These are phyloP conservation scores for Sialis fuliginosa DNA, from an alignment of 2,888 invertebrate species.

Conservation along the genomic window DNA sequence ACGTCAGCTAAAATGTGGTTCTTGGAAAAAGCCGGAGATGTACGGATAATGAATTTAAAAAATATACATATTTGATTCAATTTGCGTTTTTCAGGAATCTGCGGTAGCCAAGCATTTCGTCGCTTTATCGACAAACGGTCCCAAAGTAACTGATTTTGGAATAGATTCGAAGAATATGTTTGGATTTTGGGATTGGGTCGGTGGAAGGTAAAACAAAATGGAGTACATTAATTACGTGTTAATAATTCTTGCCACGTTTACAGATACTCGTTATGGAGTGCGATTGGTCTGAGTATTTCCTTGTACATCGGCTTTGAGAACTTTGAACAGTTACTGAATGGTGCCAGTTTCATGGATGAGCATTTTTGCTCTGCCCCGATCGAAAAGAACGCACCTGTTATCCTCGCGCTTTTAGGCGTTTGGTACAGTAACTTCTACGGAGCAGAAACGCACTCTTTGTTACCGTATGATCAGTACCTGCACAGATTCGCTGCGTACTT, in stretches of 20 bases:
- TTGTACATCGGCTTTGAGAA: conserved; percentile 87
- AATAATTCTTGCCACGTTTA: too few relatives aligned
- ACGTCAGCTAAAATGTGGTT: conserved; percentile 97
- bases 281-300: conserved; percentile 93
- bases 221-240: too few relatives aligned
- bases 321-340: conserved; percentile 78
- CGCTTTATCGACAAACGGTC: conserved; percentile 87
- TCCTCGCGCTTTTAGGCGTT: conserved; percentile 77
- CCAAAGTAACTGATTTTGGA: conserved; percentile 92
- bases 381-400: conserved; percentile 81
- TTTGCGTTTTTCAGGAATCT: conserved; percentile 31
- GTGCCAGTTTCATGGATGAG: conserved; percentile 86
- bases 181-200: conserved; percentile 99
- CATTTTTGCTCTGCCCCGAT: conserved; percentile 79
- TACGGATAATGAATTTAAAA: conserved; percentile 26
- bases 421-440: conserved; percentile 94
- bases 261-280: conserved; percentile 97
- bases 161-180: conserved; percentile 97
- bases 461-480: conserved; percentile 97
- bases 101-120: conserved; percentile 96
- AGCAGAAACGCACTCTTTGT: conserved; percentile 85
- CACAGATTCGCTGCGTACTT: conserved; percentile 99
- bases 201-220: too few relatives aligned
- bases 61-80: not conserved
- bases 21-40: conserved; percentile 67